These are phyloP conservation scores for Addax nasomaculatus DNA, from an alignment of 2,113 vertebrate species.

Conservation along the genomic window DNA sequence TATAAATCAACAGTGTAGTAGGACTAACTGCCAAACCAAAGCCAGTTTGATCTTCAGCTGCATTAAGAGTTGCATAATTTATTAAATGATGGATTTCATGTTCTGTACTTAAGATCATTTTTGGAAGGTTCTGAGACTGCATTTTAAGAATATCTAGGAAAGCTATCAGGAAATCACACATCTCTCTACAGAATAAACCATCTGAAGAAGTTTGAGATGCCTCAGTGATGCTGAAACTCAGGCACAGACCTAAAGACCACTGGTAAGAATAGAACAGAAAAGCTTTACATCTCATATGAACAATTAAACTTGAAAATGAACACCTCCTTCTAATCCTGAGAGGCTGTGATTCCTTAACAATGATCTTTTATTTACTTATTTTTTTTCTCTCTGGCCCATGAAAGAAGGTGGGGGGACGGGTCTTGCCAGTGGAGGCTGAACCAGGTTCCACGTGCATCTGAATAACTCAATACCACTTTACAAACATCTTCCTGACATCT, in stretches of 20 bases:
- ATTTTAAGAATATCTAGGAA: conserved; percentile 2
- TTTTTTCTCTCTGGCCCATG: neutral
- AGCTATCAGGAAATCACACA: neutral
- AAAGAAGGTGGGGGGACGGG: neutral
- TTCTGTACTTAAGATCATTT: conserved; percentile 24
- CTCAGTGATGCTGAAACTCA: neutral
- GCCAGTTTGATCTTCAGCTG: neutral
- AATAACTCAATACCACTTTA: neutral
- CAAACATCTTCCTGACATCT: neutral
- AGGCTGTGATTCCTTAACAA: neutral
- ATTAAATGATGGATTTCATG: neutral
- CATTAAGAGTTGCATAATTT: conserved; percentile 41
- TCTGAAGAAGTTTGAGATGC: neutral
- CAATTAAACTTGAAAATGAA: neutral
- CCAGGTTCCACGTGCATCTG: neutral
- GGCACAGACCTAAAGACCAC: neutral
- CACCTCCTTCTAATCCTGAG: neutral
- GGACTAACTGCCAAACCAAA: neutral
- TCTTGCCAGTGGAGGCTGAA: neutral
- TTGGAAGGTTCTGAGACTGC: neutral
- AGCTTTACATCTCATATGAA: neutral
- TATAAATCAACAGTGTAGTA: neutral
- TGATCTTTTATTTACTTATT: neutral
- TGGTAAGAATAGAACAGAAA: neutral
- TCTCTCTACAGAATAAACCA: neutral